These are phyloP conservation scores for Heliornis fulica DNA, from an alignment of 2,113 vertebrate species.

Conservation along the genomic window DNA sequence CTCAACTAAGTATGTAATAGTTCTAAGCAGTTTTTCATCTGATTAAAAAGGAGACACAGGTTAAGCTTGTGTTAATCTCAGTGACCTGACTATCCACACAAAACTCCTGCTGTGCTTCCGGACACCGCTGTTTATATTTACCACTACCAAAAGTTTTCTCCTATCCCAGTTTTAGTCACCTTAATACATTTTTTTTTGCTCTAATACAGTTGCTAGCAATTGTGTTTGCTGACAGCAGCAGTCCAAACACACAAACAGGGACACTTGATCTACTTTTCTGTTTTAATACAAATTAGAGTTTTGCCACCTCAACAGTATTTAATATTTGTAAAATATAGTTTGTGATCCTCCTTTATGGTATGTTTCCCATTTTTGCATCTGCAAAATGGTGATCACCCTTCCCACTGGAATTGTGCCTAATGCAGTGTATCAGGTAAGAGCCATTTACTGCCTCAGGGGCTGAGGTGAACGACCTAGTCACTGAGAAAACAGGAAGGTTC, in stretches of 20 bases:
- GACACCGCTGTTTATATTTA: background rate
- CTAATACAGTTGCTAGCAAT: background rate
- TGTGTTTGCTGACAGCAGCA: background rate
- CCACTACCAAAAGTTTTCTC: background rate
- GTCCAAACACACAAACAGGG: background rate
- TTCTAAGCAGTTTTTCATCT: background rate
- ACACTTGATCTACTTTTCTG: background rate
- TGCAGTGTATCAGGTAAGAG: background rate
- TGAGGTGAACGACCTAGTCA: background rate
- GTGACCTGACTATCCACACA: background rate
- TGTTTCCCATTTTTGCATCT: background rate
- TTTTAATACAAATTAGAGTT: background rate
- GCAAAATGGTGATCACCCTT: background rate
- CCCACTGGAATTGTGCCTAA: background rate
- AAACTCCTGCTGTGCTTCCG: background rate
- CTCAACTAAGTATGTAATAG: too few species aligned
- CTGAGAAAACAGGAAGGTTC: background rate
- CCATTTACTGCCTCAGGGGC: background rate
- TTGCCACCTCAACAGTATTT: background rate
- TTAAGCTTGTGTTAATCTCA: background rate
- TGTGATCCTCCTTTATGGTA: too few species aligned
- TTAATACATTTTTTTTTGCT: background rate
- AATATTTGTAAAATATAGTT: too few species aligned
- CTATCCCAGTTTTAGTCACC: background rate
- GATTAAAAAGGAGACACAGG: background rate